Evolutionary conservation across 2,797 vertebrate species (phyloP), one percentile per base, ranked within the genome.

Genomic region (Phoxinus dragarum): DNA sequence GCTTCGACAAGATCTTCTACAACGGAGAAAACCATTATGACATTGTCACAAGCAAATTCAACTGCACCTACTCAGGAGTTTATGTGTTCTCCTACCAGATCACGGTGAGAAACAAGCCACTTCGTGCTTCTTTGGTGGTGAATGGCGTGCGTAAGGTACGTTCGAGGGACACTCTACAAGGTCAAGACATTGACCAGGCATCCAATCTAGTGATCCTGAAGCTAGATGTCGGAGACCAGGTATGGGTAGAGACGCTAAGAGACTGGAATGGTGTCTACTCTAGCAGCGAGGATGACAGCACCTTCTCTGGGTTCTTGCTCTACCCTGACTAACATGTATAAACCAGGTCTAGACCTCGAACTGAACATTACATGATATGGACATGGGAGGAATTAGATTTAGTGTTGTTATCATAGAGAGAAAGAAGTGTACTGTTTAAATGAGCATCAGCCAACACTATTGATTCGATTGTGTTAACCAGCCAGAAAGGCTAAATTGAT

Each of bases 231-330:
- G 98, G 98, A 0, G 98, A 99, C 90, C 96, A 98, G 86, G 97
- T 99, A 76, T 99, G 98, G 98, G 93, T 99, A 93, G 98, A 99
- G 91, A 97, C 97, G 0, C 92, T 96, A 0, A 96, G 97, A 91
- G 98, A 99, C 88, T 99, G 98, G 98, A 99, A 99, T 2, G 98
- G 98, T 1, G 92, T 96, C 1, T 98, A 99, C 0, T 97, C 95
- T 31, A 97, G 98, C n/a, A 94, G 95, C 0, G 98, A 99, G 87
- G 98, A 99, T 0, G 97, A 99, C 92, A 98, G 98, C 80, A 92
- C 97, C 92, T 99, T 99, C 88, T 97, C 97, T 1, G 98, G 98
- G 27, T 99, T 99, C 90, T 95, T 99, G 89, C 94, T 99, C 47
- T 99, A 97, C 88, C 88, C 94, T 42, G 94, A 96, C 86, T 92